phyloP scores from a whole-genome alignment of 2,797 vertebrate species.

The Leuciscus waleckii region DNA sequence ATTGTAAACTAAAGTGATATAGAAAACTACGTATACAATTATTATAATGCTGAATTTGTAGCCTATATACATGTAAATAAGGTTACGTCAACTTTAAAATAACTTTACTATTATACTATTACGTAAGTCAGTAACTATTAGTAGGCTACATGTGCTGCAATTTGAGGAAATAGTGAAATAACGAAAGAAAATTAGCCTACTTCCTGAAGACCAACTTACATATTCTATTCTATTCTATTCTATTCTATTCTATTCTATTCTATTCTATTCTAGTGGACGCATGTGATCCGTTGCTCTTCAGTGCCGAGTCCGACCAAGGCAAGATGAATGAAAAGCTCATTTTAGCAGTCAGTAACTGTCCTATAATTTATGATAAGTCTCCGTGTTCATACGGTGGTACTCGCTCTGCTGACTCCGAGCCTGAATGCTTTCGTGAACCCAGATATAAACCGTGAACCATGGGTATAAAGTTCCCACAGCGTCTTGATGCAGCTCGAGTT shows the following conservation, averaged over 20 bases:
- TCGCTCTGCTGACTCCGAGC: too few species aligned
- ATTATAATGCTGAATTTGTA: background rate
- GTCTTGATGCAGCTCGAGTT: too few species aligned
- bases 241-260: background rate
- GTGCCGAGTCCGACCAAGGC: too few species aligned
- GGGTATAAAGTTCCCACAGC: too few species aligned
- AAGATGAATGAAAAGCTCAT: too few species aligned
- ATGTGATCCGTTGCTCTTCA: too few species aligned
- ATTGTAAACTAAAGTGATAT: background rate
- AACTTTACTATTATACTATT: background rate
- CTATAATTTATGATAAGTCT: too few species aligned
- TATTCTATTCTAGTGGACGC: background rate
- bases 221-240: background rate
- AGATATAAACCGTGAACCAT: too few species aligned
- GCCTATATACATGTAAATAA: background rate
- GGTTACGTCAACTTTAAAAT: background rate
- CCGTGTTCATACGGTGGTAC: too few species aligned
- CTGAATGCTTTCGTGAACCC: too few species aligned
- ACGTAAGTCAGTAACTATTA: background rate
- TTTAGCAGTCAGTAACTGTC: too few species aligned
- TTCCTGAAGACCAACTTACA: background rate
- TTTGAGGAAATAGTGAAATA: slow-evolving; percentile 22
- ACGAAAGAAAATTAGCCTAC: background rate
- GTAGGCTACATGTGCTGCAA: background rate
- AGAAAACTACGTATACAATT: background rate